These are phyloP conservation scores for Chrysina gloriosa DNA, from an alignment of 2,888 invertebrate species.

Conservation along the genomic window DNA sequence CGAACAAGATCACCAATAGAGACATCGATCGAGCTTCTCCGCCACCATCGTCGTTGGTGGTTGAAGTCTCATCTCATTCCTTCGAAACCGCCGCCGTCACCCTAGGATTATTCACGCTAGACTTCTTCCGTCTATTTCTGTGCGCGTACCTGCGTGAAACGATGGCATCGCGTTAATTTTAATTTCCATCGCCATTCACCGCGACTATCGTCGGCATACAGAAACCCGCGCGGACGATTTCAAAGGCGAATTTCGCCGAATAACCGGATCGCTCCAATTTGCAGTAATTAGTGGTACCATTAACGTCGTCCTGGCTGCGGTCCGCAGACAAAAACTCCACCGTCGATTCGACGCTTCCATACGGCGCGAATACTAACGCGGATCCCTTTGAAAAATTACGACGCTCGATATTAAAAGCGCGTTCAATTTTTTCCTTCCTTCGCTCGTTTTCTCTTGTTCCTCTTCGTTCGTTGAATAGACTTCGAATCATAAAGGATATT, in stretches of 20 bases:
- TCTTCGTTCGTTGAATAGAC: too few species aligned
- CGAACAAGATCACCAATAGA: too few species aligned
- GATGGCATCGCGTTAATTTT: slow-evolving; percentile 19
- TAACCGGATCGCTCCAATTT: slow-evolving; percentile 38
- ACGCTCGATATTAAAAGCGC: slow-evolving; percentile 28
- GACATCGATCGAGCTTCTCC: too few species aligned
- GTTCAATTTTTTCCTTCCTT: neutral
- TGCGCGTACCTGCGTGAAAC: neutral
- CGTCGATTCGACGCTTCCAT: neutral
- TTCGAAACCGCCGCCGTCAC: too few species aligned
- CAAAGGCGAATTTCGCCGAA: slow-evolving; percentile 34
- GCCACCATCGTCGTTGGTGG: too few species aligned
- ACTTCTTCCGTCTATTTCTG: neutral
- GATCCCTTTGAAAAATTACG: slow-evolving; percentile 25
- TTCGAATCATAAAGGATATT: too few species aligned
- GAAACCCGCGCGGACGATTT: slow-evolving; percentile 7
- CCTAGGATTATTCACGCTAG: neutral
- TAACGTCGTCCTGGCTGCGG: slow-evolving; percentile 15
- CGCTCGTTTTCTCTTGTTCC: too few species aligned
- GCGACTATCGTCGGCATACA: neutral
- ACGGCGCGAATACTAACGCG: slow-evolving; percentile 8
- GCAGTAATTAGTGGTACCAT: slow-evolving; percentile 41
- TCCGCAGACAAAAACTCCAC: slow-evolving; percentile 1
- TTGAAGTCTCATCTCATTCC: too few species aligned
- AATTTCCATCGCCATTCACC: slow-evolving; percentile 14